Evolutionary conservation across 1,140 invertebrate species (phyloP), one percentile per base, ranked within the genome.

Genomic region (Coptotermes formosanus): DNA sequence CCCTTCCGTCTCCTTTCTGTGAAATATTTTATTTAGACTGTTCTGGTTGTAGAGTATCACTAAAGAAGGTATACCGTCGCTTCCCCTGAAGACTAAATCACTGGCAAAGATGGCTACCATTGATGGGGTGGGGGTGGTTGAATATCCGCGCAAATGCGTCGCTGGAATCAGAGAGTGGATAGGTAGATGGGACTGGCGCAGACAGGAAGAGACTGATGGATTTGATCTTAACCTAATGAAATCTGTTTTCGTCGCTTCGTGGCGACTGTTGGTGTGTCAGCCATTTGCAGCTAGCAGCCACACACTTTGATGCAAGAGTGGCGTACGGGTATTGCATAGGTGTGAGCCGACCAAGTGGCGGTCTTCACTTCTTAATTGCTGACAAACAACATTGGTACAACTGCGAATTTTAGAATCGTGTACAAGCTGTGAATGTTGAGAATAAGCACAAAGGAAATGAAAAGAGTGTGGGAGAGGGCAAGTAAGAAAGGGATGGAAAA

Each of bases 141-240:
- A 64, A 23, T 38, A 38, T 38, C 59, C 12, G 59, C 21, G 59
- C 59, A 64, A 64, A 64, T 64, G 59, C 59, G 59, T 48, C 45
- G 45, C 45, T 48, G 45, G 45, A 48, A 48, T 48, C 45, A 48
- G 45, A 48, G 45, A 48, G 45, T 64, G 25, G 59, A 64, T 64
- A 64, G 59, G 59, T 64, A 64, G 59, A 21, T 64, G 59, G 59
- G 14, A 8, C 59, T 64, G 59, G 59, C 59, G 59, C 59, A n/a
- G 59, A 64, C 59, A 64, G 59, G 25, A 64, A 64, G 59, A 64
- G 59, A 64, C 59, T 64, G 59, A 64, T 64, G 59, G 59, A 21
- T 64, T 64, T 64, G 59, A 64, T 64, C 59, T 64, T 64, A 64
- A 64, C 59, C 59, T 64, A 64, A 64, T 64, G 59, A 64, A 64